phyloP scores from a whole-genome alignment of 2,797 vertebrate genomes.

The Eleutherodactylus coqui region DNA sequence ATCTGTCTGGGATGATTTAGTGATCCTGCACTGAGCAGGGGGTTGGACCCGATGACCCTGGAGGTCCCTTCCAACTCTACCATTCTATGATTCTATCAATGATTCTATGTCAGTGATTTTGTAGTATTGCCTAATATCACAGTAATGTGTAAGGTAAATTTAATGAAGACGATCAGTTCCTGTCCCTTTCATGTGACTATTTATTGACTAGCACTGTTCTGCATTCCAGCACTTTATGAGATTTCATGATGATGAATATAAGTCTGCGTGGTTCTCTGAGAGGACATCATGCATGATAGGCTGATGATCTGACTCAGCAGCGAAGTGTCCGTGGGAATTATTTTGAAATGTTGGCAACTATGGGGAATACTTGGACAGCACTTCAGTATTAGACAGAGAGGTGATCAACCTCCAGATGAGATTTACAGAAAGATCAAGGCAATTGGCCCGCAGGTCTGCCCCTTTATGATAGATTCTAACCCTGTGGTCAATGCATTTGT shows the following conservation, averaged over 20 bases:
- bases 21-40: too few relatives aligned
- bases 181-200: too few relatives aligned
- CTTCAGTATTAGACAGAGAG: not conserved
- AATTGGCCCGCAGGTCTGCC: not conserved
- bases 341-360: not conserved
- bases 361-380: not conserved
- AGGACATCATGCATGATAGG: not conserved
- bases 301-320: not conserved
- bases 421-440: not conserved
- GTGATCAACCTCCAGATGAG: not conserved
- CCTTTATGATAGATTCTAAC: not conserved
- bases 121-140: too few relatives aligned
- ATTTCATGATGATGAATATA: not conserved
- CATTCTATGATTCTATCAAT: too few relatives aligned
- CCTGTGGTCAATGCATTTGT: not conserved
- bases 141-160: too few relatives aligned
- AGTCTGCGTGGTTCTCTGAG: not conserved
- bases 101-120: too few relatives aligned
- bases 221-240: not conserved
- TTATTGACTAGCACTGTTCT: not conserved
- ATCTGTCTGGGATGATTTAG: too few relatives aligned
- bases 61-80: too few relatives aligned
- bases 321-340: not conserved
- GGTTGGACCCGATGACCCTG: too few relatives aligned
- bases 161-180: too few relatives aligned